phyloP scores from a whole-genome alignment of 2,797 vertebrate species.

The Anguilla marmorata region DNA sequence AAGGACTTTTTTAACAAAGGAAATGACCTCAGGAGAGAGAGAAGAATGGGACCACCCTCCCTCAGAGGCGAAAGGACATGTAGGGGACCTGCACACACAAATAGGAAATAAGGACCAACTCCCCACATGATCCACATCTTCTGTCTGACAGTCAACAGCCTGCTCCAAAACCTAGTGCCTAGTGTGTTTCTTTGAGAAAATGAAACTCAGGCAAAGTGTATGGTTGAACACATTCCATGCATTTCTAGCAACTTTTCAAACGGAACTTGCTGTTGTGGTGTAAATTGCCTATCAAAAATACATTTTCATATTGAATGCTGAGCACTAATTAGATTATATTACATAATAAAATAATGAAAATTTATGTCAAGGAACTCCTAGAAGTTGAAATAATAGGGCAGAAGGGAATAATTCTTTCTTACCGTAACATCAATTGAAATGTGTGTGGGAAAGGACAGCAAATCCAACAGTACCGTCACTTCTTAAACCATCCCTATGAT shows the following conservation, averaged over 20 bases:
- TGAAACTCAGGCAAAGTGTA: neutral
- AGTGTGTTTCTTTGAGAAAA: neutral
- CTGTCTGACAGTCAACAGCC: neutral
- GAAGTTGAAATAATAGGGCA: neutral
- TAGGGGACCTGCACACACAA: slow-evolving; percentile 65
- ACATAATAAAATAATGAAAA: neutral
- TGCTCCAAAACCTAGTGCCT: neutral
- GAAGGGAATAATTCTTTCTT: neutral
- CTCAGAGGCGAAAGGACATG: slow-evolving; percentile 59
- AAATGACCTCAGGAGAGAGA: slow-evolving; percentile 56
- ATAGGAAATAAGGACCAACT: slow-evolving; percentile 63
- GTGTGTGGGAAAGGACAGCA: neutral
- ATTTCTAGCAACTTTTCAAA: neutral
- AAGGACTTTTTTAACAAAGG: slow-evolving; percentile 55
- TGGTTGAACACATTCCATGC: neutral
- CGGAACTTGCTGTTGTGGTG: neutral
- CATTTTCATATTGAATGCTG: neutral
- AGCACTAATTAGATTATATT: neutral
- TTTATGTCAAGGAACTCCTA: neutral
- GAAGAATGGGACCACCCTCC: slow-evolving; percentile 29
- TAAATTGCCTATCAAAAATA: neutral
- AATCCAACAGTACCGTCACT: neutral
- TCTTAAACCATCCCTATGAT: neutral
- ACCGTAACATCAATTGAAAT: neutral
- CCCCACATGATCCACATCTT: neutral